Base-by-base conservation (phyloP, 2,797 vertebrate species). In the Scarus forsteni region DNA sequence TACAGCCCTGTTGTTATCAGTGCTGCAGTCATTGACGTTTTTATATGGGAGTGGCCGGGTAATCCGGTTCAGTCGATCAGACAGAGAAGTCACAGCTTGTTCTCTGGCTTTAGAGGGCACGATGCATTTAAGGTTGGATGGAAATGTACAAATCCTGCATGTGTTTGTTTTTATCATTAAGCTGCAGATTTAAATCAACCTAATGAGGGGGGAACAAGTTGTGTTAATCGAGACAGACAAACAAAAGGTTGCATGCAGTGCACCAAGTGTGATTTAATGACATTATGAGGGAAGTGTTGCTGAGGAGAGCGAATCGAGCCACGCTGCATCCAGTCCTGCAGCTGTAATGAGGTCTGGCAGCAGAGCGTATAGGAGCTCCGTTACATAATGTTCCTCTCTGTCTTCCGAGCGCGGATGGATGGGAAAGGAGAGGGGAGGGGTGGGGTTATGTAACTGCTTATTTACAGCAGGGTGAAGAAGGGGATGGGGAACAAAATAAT, bases 381-480 rank as follows among this genome's bases (percentile, higher is more conserved):
- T 92, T 93, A 57, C 85, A 65, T 91, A 91, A 92, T 66, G 35
- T 60, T 57, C 39, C 36, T 60, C 74, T 77, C 73, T 58, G 65
- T 73, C 70, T 87, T 68, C 71, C 72, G 58, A 66, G 60, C 58
- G 42, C 70, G 48, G 8, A 51, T 34, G 19, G 48, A 58, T 66
- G 57, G 18, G 49, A 34, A 34, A 34, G 12, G 38, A 59, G 43
- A 3, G 58, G 52, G 58, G 56, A 42, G 75, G 65, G 69, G 62
- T 34, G 63, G 42, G 58, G 19, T 94, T 93, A 75, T 11, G 12
- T 84, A 94, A 94, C 85, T 12, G 80, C 69, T 85, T 88, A 86
- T 81, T 89, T 85, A 80, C 59, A 35, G 75, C 42, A 48, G 68
- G 83, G 64, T 42, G 71, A 65, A 65, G 66, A 78, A 57, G 69